phyloP scores from a whole-genome alignment of 2,797 vertebrate genomes.

The Cuniculus paca region DNA sequence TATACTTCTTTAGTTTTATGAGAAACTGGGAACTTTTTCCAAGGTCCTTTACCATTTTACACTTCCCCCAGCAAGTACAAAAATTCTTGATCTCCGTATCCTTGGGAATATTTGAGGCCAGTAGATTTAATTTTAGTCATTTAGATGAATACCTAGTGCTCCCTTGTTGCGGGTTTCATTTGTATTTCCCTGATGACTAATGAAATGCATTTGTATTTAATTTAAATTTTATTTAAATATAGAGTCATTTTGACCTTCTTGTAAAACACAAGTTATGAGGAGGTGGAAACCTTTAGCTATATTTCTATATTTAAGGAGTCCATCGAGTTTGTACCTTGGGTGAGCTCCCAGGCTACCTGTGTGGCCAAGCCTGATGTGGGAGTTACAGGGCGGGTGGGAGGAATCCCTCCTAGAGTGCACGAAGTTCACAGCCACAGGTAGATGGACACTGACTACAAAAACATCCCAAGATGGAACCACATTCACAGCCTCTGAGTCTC shows the following conservation, averaged over 20 bases:
- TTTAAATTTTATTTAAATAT: neutral
- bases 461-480: neutral
- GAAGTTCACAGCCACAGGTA: neutral
- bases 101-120: neutral
- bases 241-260: neutral
- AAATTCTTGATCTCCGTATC: neutral
- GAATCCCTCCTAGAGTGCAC: neutral
- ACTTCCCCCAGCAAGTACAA: neutral
- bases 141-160: neutral
- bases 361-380: neutral
- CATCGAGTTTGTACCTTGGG: neutral
- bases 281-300: neutral
- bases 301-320: neutral
- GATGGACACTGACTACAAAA: neutral
- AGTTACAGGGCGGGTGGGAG: neutral
- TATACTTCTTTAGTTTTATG: slow-evolving; percentile 28
- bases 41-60: neutral
- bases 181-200: neutral
- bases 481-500: neutral
- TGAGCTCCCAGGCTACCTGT: neutral
- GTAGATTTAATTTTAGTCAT: neutral
- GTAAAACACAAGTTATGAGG: neutral
- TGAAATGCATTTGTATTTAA: neutral
- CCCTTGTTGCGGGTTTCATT: neutral
- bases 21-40: slow-evolving; percentile 20